phyloP scores from a whole-genome alignment of 53 echinoderm and acorn worm genomes.

The Echinarachnius parma region DNA sequence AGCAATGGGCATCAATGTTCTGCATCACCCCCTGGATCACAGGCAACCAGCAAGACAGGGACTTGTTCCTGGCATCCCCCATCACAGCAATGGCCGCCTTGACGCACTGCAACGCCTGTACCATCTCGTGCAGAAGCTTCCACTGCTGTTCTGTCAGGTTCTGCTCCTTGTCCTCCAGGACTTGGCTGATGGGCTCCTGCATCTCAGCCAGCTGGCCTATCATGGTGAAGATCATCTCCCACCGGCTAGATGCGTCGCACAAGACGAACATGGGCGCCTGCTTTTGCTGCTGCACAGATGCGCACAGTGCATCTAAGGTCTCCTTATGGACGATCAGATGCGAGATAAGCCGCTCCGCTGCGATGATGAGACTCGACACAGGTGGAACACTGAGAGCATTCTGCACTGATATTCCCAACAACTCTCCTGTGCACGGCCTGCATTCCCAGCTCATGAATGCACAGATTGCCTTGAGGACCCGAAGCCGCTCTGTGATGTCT shows the following conservation, averaged over 20 bases:
- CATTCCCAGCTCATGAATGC: slow-evolving; percentile 18
- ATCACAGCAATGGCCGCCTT: slow-evolving; percentile 39
- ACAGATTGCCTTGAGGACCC: slow-evolving; percentile 25
- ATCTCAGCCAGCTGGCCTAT: slow-evolving; percentile 18
- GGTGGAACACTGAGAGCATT: slow-evolving; percentile 24
- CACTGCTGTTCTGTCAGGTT: slow-evolving; percentile 25
- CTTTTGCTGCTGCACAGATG: not conserved
- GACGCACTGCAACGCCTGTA: slow-evolving; percentile 26
- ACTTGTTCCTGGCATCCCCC: slow-evolving; percentile 23
- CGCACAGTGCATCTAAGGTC: not conserved
- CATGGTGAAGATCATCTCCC: slow-evolving; percentile 7
- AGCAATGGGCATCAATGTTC: slow-evolving; percentile 11
- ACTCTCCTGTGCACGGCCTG: slow-evolving; percentile 33
- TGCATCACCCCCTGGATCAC: slow-evolving; percentile 37
- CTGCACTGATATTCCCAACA: slow-evolving; percentile 30
- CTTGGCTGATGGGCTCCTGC: not conserved
- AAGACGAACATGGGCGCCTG: not conserved
- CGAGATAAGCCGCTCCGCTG: slow-evolving; percentile 10
- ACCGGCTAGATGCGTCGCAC: slow-evolving; percentile 17
- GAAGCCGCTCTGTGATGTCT: slow-evolving; percentile 18
- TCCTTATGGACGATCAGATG: slow-evolving; percentile 2
- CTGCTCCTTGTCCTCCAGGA: not conserved
- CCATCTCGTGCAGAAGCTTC: slow-evolving; percentile 26
- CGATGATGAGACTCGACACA: slow-evolving; percentile 5
- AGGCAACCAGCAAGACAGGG: slow-evolving; percentile 28